Conservation (phyloP, 2,888 invertebrate species). For the Orthosia incerta region DNA sequence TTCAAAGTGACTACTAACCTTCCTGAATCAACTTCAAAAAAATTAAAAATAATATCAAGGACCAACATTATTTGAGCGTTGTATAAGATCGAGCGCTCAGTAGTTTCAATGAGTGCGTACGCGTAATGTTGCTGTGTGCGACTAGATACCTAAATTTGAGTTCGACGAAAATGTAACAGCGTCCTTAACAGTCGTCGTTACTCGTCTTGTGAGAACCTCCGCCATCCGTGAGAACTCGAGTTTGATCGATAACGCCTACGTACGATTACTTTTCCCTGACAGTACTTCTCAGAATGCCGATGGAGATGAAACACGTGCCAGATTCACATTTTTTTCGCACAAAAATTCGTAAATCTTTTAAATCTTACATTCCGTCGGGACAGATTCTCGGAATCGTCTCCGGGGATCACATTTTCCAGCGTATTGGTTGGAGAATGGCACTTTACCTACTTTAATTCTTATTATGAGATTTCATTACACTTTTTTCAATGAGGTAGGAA, state of each 20-base stretch:
- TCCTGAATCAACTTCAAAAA: too few relatives aligned
- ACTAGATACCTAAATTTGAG: too few relatives aligned
- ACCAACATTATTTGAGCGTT: too few relatives aligned
- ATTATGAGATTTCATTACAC: conserved; percentile 34
- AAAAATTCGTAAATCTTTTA: conserved; percentile 39
- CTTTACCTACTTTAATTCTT: conserved; percentile 29
- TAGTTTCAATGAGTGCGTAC: too few relatives aligned
- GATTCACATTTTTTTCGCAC: conserved; percentile 49
- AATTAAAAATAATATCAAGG: too few relatives aligned
- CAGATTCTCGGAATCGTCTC: conserved; percentile 33
- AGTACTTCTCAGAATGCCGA: conserved; percentile 42
- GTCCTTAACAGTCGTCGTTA: conserved; percentile 4
- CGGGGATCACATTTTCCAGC: conserved; percentile 31
- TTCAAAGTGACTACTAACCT: too few relatives aligned
- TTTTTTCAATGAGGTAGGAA: too few relatives aligned
- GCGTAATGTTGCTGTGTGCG: too few relatives aligned
- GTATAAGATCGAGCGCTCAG: too few relatives aligned
- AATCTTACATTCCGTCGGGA: conserved; percentile 21
- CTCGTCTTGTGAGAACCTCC: conserved; percentile 2
- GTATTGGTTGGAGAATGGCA: conserved; percentile 9
- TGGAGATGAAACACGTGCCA: conserved; percentile 52
- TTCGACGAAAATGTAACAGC: too few relatives aligned
- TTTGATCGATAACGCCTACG: conserved; percentile 42
- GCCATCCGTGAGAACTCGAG: conserved; percentile 21
- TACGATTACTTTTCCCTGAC: conserved; percentile 38